These are phyloP conservation scores for Rambutsinella grinnellia DNA, from an alignment of 2,888 invertebrate genomes.

Conservation along the genomic window DNA sequence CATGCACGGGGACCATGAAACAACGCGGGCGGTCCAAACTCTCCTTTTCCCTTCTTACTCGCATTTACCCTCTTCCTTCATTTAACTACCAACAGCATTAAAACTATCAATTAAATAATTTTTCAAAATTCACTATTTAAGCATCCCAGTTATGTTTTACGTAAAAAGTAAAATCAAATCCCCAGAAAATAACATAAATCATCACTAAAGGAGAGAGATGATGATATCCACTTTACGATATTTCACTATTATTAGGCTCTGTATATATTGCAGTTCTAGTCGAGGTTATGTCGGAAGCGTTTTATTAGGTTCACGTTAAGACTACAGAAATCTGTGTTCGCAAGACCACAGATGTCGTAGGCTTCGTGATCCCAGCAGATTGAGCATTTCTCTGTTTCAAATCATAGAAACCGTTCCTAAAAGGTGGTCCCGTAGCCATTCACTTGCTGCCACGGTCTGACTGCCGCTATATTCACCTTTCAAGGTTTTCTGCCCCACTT, in stretches of 20 bases:
- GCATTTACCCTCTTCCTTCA: too few relatives aligned
- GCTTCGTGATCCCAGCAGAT: constrained; percentile 55
- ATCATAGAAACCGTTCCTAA: constrained; percentile 54
- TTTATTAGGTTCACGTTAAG: constrained; percentile 40
- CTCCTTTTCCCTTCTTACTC: too few relatives aligned
- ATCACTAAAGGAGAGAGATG: too few relatives aligned
- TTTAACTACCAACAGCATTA: too few relatives aligned
- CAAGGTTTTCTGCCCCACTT: constrained; percentile 38
- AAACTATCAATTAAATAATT: too few relatives aligned
- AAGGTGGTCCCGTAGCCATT: constrained; percentile 53
- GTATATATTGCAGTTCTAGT: constrained; percentile 14
- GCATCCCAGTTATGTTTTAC: too few relatives aligned
- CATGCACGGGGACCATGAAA: too few relatives aligned
- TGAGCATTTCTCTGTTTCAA: constrained; percentile 58
- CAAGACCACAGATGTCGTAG: constrained; percentile 43
- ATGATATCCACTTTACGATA: neutral
- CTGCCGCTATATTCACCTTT: constrained; percentile 39
- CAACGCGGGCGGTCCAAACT: too few relatives aligned
- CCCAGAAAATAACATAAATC: too few relatives aligned
- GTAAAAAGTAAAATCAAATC: too few relatives aligned
- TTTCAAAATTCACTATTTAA: too few relatives aligned
- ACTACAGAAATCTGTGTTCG: constrained; percentile 42
- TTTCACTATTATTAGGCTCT: neutral
- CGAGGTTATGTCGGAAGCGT: constrained; percentile 24
- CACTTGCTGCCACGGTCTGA: constrained; percentile 60